Conservation (phyloP, 2,888 invertebrate species). For the Hedya salicella region DNA sequence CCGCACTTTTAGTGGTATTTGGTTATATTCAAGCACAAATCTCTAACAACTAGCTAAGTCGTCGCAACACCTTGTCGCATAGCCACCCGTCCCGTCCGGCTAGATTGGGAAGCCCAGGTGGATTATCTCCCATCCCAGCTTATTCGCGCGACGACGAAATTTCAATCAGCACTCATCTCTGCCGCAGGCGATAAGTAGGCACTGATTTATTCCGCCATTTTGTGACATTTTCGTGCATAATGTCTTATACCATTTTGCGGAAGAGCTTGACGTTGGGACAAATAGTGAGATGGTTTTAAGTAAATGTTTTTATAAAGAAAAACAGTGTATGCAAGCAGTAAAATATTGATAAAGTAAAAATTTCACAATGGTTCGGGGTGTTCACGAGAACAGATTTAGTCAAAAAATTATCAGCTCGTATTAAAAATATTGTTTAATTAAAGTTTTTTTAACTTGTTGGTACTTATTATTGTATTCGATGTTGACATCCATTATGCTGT, state of each 20-base stretch:
- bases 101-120: not conserved
- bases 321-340: no score
- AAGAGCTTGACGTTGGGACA: not conserved
- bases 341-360: no score
- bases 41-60: conserved; percentile 1
- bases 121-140: not conserved
- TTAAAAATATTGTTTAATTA: no score
- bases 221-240: not conserved
- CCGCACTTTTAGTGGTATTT: no score
- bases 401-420: no score
- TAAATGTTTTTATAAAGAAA: no score
- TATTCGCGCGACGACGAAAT: not conserved
- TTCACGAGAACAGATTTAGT: no score
- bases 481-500: no score
- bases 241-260: not conserved
- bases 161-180: conserved; percentile 10
- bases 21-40: not conserved
- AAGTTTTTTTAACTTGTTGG: no score
- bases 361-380: no score
- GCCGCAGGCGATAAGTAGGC: not conserved
- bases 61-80: not conserved
- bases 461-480: no score
- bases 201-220: not conserved
- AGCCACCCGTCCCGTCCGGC: not conserved
- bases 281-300: no score